A percentile compares a stretch with the other conserved stretches of the same genome.
Evolutionary conservation across 2,888 invertebrate species (phyloP).

Genomic region (Philhelius pedissequus): DNA sequence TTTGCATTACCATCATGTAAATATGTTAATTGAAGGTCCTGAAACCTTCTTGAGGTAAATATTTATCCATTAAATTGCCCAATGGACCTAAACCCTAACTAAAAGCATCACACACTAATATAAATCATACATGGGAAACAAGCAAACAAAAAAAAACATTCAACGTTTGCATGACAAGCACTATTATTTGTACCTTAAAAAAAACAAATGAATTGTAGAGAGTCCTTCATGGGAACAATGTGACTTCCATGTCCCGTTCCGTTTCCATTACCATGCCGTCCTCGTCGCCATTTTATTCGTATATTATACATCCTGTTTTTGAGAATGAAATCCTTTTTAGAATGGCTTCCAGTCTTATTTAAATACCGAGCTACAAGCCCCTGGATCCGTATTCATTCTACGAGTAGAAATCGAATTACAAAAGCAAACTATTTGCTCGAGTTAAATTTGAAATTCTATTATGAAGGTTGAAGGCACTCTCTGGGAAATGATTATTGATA

Average conservation of each 20-base stretch:
- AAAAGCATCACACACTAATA: not conserved
- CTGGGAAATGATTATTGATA: not conserved
- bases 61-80: conserved; percentile 45
- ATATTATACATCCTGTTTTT: not conserved
- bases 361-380: conserved; percentile 32
- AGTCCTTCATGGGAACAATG: not conserved
- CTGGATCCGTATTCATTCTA: conserved; percentile 49
- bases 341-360: conserved; percentile 39
- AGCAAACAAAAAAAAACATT: not conserved
- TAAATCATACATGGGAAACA: not conserved
- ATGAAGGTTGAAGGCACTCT: not conserved
- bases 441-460: conserved; percentile 16
- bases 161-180: not conserved
- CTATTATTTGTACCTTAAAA: not conserved
- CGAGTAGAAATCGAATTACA: conserved; percentile 44
- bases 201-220: not conserved
- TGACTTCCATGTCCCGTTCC: not conserved
- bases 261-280: not conserved
- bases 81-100: no score
- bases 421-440: conserved; percentile 54
- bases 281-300: not conserved
- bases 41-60: conserved; percentile 28
- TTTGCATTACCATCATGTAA: conserved; percentile 2
- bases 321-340: not conserved
- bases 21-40: conserved; percentile 54